Evolutionary conservation across 1,140 invertebrate genomes (phyloP), one percentile per base, ranked within the genome.

Genomic region (Drosophila azteca): DNA sequence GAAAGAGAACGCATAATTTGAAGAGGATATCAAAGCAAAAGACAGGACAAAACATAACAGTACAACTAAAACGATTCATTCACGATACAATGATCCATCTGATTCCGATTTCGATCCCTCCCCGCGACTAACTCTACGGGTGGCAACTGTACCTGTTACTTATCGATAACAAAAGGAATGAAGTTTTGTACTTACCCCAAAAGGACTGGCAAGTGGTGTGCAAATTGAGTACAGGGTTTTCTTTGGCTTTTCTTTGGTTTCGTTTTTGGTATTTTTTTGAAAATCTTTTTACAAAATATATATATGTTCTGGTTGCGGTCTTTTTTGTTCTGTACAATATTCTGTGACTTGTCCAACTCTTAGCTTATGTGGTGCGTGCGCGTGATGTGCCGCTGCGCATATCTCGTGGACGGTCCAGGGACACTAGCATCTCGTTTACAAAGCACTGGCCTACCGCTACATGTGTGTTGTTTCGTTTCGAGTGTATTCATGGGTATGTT

Each of bases 371-470:
- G 84, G 79, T 90, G 88, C 75, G 72, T 87, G 71, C 83, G 83
- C 83, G 67, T 87, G 61, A 88, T 88, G 80, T 90, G 85, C 75
- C 87, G 68, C 71, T 87, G 84, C 66, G 88, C 87, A 68, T 90
- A 90, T 83, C 88, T 70, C 70, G 79, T 90, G 77, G 87, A 82
- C 73, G 91, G 90, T 74, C 90, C 89, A n/a, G 91, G 77, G 75
- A 91, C 90, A 71, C 85, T 82, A 78, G 91, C 91, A 79, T 91
- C 90, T 85, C 90, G 80, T 90, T 90, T 91, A 91, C 91, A 91
- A 91, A 91, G 91, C 72, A 90, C 90, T 77, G 91, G 90, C 68
- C 91, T 91, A 85, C 91, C 91, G 78, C 77, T 88, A 88, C 84
- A 79, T 89, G 83, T 83, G 83, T 39, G 35, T 39, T 13, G 35